Evolutionary conservation across 2,797 vertebrate genomes (phyloP), one percentile per base, ranked within the genome.

Genomic region (Scolopax rusticola): DNA sequence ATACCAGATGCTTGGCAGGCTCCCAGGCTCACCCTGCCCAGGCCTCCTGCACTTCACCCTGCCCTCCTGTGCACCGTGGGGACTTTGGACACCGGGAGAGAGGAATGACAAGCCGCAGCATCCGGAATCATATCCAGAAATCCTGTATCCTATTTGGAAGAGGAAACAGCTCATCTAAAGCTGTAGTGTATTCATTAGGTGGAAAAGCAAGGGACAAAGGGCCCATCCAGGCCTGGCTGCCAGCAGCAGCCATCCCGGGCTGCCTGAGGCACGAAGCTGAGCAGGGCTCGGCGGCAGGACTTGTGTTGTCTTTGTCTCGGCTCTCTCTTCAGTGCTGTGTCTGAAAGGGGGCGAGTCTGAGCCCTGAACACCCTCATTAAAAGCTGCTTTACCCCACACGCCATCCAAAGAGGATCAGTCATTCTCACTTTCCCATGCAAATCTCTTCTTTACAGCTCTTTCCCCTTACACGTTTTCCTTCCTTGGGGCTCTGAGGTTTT

Each of bases 201-300:
- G 71, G 76, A 84, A 92, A 77, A 93, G 88, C 30, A 6, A 41
- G 0, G 40, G 77, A 96, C 88, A 95, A 96, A 95, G 80, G 89
- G 67, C 89, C 91, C 80, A 95, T 74, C 93, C 93, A 90, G 90
- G 96, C 95, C 93, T 96, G 94, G 94, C 96, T 84, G 94, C 95
- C 93, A 96, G 93, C 88, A 15, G 27, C 85, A 69, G 60, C 91
- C 75, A 17, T 53, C 63, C 70, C 6, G 0, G 61, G 67, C 73
- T 83, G 86, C 50, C 8, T 4, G 40, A 87, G 74, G n/a, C 77
- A 75, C 2, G 13, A 86, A 82, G 15, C 51, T 63, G 70, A 77
- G 75, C 11, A 4, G 50, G 32, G 25, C 78, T 53, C 4, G 6
- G 56, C 0, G 3, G 88, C 75, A 85, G 89, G 84, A 54, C 61